These are phyloP conservation scores for Holcopasites calliopsidis DNA, from an alignment of 1,140 invertebrate species.

Conservation along the genomic window DNA sequence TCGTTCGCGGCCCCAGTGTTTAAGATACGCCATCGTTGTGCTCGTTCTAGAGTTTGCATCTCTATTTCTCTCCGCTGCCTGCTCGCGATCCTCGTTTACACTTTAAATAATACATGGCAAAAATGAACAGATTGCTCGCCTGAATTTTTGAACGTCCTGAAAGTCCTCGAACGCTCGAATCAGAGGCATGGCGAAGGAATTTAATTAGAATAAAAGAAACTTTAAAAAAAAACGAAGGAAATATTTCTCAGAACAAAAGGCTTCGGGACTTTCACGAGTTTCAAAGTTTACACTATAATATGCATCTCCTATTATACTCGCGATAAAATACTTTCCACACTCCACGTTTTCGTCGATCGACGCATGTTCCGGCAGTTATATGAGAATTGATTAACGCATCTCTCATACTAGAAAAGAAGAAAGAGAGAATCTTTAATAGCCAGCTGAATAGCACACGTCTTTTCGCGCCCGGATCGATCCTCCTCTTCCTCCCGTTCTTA, in stretches of 20 bases:
- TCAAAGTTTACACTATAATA: neutral
- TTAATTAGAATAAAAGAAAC: neutral
- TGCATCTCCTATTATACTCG: neutral
- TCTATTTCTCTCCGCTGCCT: neutral
- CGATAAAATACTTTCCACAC: slow-evolving; percentile 2
- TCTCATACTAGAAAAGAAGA: slow-evolving; percentile 5
- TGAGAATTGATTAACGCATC: neutral
- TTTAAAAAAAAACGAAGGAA: neutral
- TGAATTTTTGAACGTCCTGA: neutral
- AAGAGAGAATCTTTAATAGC: slow-evolving; percentile 8
- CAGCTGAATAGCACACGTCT: neutral
- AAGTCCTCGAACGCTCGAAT: neutral
- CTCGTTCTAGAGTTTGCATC: neutral
- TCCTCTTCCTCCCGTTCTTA: neutral
- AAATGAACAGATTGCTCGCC: neutral
- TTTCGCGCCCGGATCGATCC: neutral
- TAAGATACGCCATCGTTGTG: slow-evolving; percentile 18
- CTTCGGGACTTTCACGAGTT: neutral
- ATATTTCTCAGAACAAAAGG: neutral
- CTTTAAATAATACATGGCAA: slow-evolving; percentile 15
- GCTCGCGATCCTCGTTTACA: neutral
- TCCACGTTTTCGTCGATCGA: neutral
- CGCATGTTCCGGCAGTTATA: neutral
- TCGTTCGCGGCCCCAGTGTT: slow-evolving; percentile 45
- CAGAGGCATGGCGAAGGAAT: too few relatives aligned